These are phyloP conservation scores for Meles meles DNA, from an alignment of 2,113 vertebrate species.

Conservation along the genomic window DNA sequence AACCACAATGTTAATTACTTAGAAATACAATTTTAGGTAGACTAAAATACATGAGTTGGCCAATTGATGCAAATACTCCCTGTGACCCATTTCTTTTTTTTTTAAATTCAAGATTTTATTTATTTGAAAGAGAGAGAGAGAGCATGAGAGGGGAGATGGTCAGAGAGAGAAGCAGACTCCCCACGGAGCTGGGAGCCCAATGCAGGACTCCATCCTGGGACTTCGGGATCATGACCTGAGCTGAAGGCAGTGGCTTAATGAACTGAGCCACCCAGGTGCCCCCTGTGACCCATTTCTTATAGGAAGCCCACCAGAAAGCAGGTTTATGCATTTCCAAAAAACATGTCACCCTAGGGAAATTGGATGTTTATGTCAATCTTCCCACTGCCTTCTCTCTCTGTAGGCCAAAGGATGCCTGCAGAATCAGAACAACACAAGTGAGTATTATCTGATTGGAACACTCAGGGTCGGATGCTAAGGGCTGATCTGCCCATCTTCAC, in stretches of 20 bases:
- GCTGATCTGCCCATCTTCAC: neutral
- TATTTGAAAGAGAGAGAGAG: too few relatives aligned
- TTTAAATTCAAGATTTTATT: too few relatives aligned
- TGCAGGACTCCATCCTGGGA: too few relatives aligned
- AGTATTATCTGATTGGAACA: neutral
- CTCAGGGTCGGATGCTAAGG: neutral
- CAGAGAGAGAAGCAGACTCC: too few relatives aligned
- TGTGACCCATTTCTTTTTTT: neutral
- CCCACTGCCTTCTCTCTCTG: neutral
- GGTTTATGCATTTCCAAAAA: neutral
- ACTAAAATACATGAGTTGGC: neutral
- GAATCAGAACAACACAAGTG: neutral
- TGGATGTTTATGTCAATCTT: neutral
- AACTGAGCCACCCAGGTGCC: too few relatives aligned
- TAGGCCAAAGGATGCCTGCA: neutral
- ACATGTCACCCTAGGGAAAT: neutral
- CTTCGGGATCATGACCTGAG: too few relatives aligned
- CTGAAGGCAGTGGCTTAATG: too few relatives aligned
- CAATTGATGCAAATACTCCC: neutral
- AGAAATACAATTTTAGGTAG: slow-evolving; percentile 5
- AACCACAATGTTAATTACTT: neutral
- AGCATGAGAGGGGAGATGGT: too few relatives aligned
- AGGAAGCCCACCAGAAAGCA: neutral
- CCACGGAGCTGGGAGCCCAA: too few relatives aligned
- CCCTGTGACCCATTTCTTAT: neutral